Evolutionary conservation across 2,113 vertebrate species (phyloP), one percentile per base, ranked within the genome.

Genomic region (Indicator indicator): DNA sequence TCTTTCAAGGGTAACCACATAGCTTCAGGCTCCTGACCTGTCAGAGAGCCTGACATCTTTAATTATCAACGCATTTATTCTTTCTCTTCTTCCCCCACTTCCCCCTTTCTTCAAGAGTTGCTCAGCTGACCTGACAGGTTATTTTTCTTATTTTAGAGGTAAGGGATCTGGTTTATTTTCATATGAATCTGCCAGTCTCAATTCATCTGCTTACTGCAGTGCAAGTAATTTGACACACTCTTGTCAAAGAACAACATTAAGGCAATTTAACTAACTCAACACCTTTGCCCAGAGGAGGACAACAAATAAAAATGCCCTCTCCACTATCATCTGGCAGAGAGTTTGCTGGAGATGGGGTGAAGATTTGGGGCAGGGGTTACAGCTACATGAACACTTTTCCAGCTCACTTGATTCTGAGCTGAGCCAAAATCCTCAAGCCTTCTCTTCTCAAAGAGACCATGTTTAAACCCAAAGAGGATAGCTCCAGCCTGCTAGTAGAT

Each of bases 81-180:
- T 63, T 11, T 11, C 12, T 55, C 28, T 54, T 38, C 33, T 11
- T 9, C 3, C 2, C 9, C 9, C 2, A 0, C 0, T 2, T 38
- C 4, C 17, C 46, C 24, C 12, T 32, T 72, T 69, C 63, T 69
- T 72, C 33, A 64, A 74, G 17, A 76, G 44, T 17, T 85, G 18
- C 48, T 82, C 55, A 63, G 20, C 13, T 76, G 50, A 63, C 26
- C 44, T 88, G 68, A 79, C n/a, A 75, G 52, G 44, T 19, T 68
- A 79, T 40, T 72, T 81, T 50, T 36, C 7, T 87, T 54, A 65
- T 60, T 87, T 8, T 72, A 44, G 10, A 26, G 17, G 27, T 67
- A 76, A 82, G 67, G 4, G 8, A 55, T 90, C 23, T 62, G 12
- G 5, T 83, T 88, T 77, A 73, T 83, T 79, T 88, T 73, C 68